A percentile compares a stretch with the other conserved stretches of the same genome.
Evolutionary conservation across 2,113 vertebrate species (phyloP).

Genomic region (Tenebrosternarchus preto): DNA sequence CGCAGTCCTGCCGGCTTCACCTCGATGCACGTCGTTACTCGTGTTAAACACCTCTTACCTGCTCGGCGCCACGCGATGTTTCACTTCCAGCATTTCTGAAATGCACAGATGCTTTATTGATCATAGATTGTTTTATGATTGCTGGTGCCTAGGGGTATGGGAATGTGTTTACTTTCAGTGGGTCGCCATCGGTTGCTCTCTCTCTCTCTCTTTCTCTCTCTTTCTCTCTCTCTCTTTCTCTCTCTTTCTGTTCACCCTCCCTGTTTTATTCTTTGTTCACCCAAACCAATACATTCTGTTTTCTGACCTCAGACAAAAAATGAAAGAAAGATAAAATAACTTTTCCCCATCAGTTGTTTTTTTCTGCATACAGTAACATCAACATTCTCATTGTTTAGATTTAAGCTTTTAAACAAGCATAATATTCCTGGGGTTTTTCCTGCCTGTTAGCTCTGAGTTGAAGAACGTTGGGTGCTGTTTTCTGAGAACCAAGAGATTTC

Average conservation of each 20-base stretch:
- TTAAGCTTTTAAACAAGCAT: too few relatives aligned
- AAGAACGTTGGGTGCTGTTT: not conserved
- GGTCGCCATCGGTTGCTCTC: not conserved
- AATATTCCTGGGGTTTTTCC: not conserved
- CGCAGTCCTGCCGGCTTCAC: not conserved
- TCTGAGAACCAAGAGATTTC: not conserved
- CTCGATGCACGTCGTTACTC: not conserved
- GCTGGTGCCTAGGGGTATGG: not conserved
- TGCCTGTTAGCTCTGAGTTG: not conserved
- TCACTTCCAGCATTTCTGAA: not conserved
- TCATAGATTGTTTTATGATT: constrained; percentile 9
- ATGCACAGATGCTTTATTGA: not conserved
- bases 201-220: constrained; percentile 3
- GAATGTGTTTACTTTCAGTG: constrained; percentile 1
- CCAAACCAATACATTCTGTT: not conserved
- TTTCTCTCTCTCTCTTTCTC: not conserved
- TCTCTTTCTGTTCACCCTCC: too few relatives aligned
- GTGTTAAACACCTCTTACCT: not conserved
- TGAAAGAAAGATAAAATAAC: too few relatives aligned
- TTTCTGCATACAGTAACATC: not conserved
- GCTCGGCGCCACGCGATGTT: not conserved
- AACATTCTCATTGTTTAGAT: too few relatives aligned
- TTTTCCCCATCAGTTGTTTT: too few relatives aligned
- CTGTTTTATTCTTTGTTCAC: not conserved
- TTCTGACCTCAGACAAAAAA: constrained; percentile 10